phyloP scores from a whole-genome alignment of 2,113 vertebrate genomes.

The Stegostoma tigrinum region DNA sequence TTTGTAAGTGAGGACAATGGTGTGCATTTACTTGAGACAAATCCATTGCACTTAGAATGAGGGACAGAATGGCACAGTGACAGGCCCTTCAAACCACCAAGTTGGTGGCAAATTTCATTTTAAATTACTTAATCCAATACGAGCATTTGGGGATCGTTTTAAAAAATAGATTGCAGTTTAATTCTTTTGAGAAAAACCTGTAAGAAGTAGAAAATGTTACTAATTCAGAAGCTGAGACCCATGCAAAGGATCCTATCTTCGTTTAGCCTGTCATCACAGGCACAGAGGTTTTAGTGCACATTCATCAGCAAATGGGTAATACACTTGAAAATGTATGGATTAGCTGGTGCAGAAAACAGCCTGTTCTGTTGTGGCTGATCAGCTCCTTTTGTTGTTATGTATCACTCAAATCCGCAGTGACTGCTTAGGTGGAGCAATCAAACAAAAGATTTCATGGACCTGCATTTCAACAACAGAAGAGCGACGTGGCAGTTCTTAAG shows the following conservation, averaged over 20 bases:
- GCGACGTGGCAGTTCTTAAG: not conserved
- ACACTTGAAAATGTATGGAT: not conserved
- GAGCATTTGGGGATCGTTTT: not conserved
- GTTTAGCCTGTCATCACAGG: not conserved
- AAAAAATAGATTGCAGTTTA: not conserved
- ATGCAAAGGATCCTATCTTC: not conserved
- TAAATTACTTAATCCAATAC: not conserved
- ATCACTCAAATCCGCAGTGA: not conserved
- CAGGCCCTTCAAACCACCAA: too few species aligned
- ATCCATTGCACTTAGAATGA: not conserved
- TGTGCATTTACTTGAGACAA: not conserved
- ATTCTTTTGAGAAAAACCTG: not conserved
- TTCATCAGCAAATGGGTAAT: not conserved
- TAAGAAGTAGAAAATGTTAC: not conserved
- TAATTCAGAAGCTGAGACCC: not conserved
- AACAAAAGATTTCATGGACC: not conserved
- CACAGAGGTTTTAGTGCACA: not conserved
- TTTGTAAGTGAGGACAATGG: not conserved
- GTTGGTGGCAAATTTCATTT: not conserved
- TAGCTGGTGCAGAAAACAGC: not conserved
- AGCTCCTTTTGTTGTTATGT: not conserved
- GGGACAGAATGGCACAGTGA: too few species aligned
- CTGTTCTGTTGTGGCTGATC: not conserved
- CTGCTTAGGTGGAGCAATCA: not conserved
- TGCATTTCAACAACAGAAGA: not conserved